Conservation (phyloP, 2,888 invertebrate genomes). For the Pterobdella sp. region DNA sequence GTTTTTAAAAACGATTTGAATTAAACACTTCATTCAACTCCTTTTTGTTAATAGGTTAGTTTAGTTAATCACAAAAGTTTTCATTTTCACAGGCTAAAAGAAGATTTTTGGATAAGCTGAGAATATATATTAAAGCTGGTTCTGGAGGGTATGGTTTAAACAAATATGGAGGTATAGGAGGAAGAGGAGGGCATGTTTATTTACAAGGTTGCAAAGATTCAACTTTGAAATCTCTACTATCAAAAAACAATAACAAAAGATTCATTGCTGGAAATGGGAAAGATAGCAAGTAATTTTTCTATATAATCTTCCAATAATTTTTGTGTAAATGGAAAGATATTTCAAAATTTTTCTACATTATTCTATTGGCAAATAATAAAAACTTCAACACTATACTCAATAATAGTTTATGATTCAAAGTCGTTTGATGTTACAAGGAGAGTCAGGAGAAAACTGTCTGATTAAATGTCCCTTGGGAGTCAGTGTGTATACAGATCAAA, state of each 20-base stretch:
- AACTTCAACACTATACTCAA: background rate
- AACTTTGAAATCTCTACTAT: constrained; percentile 47
- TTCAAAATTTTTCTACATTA: background rate
- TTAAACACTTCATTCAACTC: too few species aligned
- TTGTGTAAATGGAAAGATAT: constrained; percentile 28
- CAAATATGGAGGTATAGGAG: constrained; percentile 77
- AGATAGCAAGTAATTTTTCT: constrained; percentile 59
- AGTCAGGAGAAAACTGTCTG: constrained; percentile 63
- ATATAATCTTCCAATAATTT: constrained; percentile 14
- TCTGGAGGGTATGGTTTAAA: constrained; percentile 70
- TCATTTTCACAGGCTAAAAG: constrained; percentile 6
- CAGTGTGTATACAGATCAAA: constrained; percentile 63
- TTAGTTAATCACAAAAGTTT: background rate
- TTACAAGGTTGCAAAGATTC: constrained; percentile 51
- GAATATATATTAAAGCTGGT: constrained; percentile 73
- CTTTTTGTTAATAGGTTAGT: too few species aligned
- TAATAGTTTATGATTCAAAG: constrained; percentile 38
- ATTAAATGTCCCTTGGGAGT: constrained; percentile 77
- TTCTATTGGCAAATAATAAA: background rate
- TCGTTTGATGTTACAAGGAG: constrained; percentile 54
- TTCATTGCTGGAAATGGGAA: constrained; percentile 65
- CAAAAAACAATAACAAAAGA: constrained; percentile 57
- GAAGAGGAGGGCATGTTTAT: constrained; percentile 78
- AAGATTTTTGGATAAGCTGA: constrained; percentile 69
- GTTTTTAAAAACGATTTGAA: too few species aligned